phyloP scores from a whole-genome alignment of 2,113 vertebrate species.

The Ophthalmolycus amberensis region DNA sequence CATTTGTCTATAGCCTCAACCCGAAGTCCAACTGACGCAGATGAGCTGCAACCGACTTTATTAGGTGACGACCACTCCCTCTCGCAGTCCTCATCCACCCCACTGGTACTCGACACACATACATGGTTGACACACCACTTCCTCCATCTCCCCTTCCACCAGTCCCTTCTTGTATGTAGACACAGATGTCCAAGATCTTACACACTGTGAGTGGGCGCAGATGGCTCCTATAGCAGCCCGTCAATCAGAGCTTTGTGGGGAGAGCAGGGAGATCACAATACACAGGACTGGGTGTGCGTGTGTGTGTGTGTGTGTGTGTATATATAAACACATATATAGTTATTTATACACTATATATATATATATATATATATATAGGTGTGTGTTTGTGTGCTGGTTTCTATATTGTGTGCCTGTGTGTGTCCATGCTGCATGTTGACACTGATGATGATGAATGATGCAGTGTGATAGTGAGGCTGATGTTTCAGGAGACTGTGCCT shows the following conservation, averaged over 20 bases:
- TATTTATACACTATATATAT: neutral
- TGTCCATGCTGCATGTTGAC: conserved; percentile 30
- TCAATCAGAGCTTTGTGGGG: conserved; percentile 70
- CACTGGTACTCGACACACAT: conserved; percentile 23
- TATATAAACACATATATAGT: neutral
- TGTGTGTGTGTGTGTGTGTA: conserved; percentile 11
- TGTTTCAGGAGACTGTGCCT: conserved; percentile 30
- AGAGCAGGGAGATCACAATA: conserved; percentile 55
- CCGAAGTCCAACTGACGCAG: conserved; percentile 53
- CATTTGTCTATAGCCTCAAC: conserved; percentile 27
- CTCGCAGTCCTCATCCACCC: conserved; percentile 39
- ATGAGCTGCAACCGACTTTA: conserved; percentile 76
- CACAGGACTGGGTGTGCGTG: conserved; percentile 31
- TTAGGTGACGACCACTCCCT: conserved; percentile 70
- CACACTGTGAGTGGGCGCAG: conserved; percentile 71
- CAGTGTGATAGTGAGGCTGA: conserved; percentile 34
- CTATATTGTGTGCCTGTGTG: conserved; percentile 17
- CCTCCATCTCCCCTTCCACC: conserved; percentile 61
- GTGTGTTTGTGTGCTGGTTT: conserved; percentile 7
- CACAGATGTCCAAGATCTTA: conserved; percentile 79
- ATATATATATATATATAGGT: neutral
- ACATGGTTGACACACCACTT: conserved; percentile 52
- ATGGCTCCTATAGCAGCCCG: conserved; percentile 77
- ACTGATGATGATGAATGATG: conserved; percentile 68
- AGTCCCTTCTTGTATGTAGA: conserved; percentile 66